phyloP scores from a whole-genome alignment of 2,113 vertebrate species.

The Microtus oregoni region DNA sequence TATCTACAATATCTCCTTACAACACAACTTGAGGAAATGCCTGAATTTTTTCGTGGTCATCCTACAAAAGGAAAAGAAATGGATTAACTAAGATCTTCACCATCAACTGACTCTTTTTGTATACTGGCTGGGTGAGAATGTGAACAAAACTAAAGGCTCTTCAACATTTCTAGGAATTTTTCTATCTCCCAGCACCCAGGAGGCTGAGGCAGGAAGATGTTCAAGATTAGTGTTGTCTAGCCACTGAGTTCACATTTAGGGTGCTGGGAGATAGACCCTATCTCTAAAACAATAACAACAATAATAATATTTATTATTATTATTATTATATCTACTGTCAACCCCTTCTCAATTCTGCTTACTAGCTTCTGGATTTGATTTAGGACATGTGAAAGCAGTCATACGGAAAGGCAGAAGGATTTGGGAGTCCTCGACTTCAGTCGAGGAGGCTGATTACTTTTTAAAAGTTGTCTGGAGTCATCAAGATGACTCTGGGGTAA shows the following conservation, averaged over 20 bases:
- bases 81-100: background rate
- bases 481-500: background rate
- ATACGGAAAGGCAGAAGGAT: background rate
- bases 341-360: background rate
- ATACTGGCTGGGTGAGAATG: background rate
- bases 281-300: background rate
- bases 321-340: background rate
- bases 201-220: background rate
- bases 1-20: background rate
- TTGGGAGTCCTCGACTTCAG: background rate
- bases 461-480: background rate
- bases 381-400: background rate
- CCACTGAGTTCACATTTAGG: background rate
- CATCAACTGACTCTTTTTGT: background rate
- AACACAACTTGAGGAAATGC: background rate
- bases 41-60: slow-evolving; percentile 8
- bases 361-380: background rate
- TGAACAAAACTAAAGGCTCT: background rate
- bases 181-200: background rate
- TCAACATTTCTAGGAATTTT: background rate
- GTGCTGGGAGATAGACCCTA: background rate
- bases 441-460: slow-evolving; percentile 15
- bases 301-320: background rate
- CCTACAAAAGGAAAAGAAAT: background rate
- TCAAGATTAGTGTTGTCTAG: background rate